Evolutionary conservation across 2,113 vertebrate species (phyloP).

Genomic region (Coryphaenoides rupestris): DNA sequence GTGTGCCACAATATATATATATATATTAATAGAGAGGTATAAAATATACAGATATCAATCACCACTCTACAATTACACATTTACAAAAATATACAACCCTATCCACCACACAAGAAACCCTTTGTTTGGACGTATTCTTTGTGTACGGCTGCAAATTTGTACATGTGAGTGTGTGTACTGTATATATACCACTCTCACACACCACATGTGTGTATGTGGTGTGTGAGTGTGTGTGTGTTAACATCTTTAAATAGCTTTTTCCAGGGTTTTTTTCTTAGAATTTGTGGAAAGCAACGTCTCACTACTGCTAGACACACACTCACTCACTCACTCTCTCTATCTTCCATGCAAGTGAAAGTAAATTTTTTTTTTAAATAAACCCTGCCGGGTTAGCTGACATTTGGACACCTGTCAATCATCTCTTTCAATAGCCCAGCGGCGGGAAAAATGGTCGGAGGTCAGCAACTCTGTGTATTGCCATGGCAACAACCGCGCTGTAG

Average conservation of each 20-base stretch:
- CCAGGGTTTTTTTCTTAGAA: neutral
- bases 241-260: neutral
- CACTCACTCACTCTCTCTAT: slow-evolving; percentile 32
- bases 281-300: slow-evolving; percentile 3
- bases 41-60: no score
- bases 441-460: slow-evolving; percentile 71
- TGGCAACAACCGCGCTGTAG: slow-evolving; percentile 71
- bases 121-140: slow-evolving; percentile 45
- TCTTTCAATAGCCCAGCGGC: slow-evolving; percentile 71
- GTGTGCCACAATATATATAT: no score
- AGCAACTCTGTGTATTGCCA: slow-evolving; percentile 68
- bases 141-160: slow-evolving; percentile 18
- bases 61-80: no score
- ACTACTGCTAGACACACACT: slow-evolving; percentile 1
- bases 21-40: no score
- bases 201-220: neutral
- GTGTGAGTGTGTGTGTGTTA: neutral
- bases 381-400: slow-evolving; percentile 71
- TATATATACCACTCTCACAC: neutral
- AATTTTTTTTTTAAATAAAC: slow-evolving; percentile 54
- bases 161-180: slow-evolving; percentile 3
- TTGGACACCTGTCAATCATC: slow-evolving; percentile 78
- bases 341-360: slow-evolving; percentile 50
- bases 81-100: slow-evolving; percentile 49
- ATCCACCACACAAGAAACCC: slow-evolving; percentile 46